Evolutionary conservation across 2,797 vertebrate genomes (phyloP), one percentile per base, ranked within the genome.

Genomic region (Tiaroga cobitis): DNA sequence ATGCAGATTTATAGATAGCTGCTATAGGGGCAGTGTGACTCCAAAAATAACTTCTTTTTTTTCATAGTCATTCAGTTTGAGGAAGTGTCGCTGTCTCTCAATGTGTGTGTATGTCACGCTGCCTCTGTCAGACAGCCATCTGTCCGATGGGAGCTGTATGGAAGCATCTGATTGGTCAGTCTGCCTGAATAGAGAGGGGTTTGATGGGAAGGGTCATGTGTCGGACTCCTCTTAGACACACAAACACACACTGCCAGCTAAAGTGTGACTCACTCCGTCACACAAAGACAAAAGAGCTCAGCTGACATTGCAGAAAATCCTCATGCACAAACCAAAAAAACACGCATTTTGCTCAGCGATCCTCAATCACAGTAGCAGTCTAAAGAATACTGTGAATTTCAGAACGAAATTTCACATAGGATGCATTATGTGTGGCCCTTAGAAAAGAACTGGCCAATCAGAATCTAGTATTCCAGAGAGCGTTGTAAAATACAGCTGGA

Each of bases 281-380:
- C 85, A 91, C 85, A 89, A 87, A 82, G 65, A 41, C 80, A 81
- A 84, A 54, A 56, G 67, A 88, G 84, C 88, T 75, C 24, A 80
- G 92, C 92, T 94, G 93, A 95, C 88, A 19, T 90, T 92, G 93
- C 94, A 93, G 81, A 91, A 93, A 93, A 49, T 85, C 80, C 82
- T 41, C 15, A 69, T 29, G n/a, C 82, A 59, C 85, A 86, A 63
- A 73, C 65, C 49, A 34, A 37, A 37, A 63, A 59, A 59, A 43
- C 61, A 88, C 4, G 46, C 46, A 69, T 77, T 81, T 56, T 56
- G 54, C 43, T 41, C 29, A 18, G 46, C n/a, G 7, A 68, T 70
- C 65, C 73, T 54, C 56, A 77, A 74, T 72, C 19, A 61, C 19
- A 56, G 43, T 7, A 72, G 37, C 32, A 49, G 46, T 65, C 70